Evolutionary conservation across 2,113 vertebrate species (phyloP).

Genomic region (Ceyx margarethae): DNA sequence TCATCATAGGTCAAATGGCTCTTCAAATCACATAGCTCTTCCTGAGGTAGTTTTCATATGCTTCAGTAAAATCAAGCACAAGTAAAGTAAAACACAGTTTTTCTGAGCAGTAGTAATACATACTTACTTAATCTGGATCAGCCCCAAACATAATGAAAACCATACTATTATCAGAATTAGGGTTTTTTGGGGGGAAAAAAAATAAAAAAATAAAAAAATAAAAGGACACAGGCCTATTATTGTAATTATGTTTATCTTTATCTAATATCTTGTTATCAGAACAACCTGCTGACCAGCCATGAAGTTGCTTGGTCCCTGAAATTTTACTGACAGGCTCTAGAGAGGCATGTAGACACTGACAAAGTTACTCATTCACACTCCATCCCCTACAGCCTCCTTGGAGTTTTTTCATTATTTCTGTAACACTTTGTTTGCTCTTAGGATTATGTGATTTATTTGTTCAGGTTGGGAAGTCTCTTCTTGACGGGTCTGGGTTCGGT

Average conservation of each 20-base stretch:
- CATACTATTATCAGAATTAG: neutral
- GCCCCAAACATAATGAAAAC: conserved; percentile 28
- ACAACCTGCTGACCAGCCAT: neutral
- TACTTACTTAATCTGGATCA: conserved; percentile 30
- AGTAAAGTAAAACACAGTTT: neutral
- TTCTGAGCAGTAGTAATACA: neutral
- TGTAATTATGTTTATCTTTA: conserved; percentile 47
- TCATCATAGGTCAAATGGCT: neutral
- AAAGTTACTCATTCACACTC: neutral
- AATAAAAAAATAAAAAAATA: neutral
- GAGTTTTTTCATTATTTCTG: conserved; percentile 57
- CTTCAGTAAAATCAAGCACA: neutral
- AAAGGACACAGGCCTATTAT: neutral
- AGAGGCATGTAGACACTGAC: neutral
- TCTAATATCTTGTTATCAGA: conserved; percentile 23
- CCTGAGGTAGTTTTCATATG: neutral
- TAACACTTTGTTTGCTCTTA: conserved; percentile 63
- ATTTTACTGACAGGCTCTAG: neutral
- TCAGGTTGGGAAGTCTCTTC: conserved; percentile 60
- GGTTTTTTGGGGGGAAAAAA: neutral
- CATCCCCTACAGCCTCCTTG: neutral
- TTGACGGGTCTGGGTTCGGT: conserved; percentile 58
- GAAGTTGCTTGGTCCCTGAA: neutral
- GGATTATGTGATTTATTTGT: conserved; percentile 64
- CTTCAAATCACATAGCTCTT: neutral